phyloP scores from a whole-genome alignment of 2,113 vertebrate genomes.

The Meleagris gallopavo region DNA sequence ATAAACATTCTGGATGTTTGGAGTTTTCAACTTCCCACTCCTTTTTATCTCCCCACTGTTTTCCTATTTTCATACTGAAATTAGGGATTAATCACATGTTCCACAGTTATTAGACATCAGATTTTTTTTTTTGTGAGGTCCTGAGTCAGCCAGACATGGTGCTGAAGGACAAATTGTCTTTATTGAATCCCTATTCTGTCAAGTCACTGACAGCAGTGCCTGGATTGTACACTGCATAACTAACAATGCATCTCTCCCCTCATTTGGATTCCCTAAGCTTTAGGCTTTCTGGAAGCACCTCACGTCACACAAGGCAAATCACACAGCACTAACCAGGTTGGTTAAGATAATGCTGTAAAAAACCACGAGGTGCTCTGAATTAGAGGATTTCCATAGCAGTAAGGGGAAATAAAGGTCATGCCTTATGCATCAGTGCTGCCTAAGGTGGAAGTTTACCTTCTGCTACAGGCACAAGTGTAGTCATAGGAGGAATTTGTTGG shows the following conservation, averaged over 20 bases:
- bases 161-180: background rate
- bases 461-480: background rate
- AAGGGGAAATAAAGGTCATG: constrained; percentile 5
- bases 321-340: background rate
- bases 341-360: background rate
- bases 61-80: background rate
- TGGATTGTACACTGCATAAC: background rate
- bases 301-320: background rate
- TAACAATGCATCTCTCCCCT: background rate
- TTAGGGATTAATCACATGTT: background rate
- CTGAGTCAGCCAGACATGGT: background rate
- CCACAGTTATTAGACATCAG: background rate
- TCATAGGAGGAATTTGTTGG: background rate
- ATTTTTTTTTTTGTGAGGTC: background rate
- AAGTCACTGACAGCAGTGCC: background rate
- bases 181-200: background rate
- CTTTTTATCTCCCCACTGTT: background rate
- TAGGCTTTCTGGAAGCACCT: background rate
- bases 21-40: background rate
- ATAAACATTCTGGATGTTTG: background rate
- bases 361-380: background rate
- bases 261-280: background rate
- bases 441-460: constrained; percentile 17
- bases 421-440: background rate
- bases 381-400: background rate